phyloP scores from a whole-genome alignment of 2,888 invertebrate species.

The Clunio marinus region DNA sequence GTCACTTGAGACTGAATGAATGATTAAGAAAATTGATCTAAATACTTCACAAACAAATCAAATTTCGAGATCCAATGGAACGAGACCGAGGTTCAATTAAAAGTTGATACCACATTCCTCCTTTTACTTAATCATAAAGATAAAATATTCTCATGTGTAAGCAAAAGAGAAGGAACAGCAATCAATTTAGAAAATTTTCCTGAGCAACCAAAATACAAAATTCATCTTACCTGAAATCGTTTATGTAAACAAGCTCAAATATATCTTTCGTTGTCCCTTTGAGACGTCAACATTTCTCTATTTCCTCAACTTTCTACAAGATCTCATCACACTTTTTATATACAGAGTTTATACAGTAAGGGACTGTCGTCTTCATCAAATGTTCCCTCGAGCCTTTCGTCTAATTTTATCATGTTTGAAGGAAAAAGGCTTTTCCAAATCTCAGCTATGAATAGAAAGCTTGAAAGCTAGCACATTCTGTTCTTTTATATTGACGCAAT shows the following conservation, averaged over 20 bases:
- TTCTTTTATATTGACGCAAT: background rate
- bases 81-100: background rate
- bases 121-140: background rate
- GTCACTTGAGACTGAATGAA: background rate
- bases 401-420: no score
- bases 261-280: background rate
- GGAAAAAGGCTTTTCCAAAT: no score
- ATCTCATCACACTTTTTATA: background rate
- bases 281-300: slow-evolving; percentile 5
- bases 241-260: background rate
- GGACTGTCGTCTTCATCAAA: no score
- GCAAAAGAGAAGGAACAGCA: no score
- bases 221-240: no score
- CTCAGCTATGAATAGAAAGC: background rate
- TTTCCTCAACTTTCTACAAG: background rate
- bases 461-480: slow-evolving; percentile 11
- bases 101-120: background rate
- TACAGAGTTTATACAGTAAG: no score
- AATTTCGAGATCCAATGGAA: no score
- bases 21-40: background rate
- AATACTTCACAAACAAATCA: no score
- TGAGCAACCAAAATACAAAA: no score
- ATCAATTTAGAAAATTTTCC: no score
- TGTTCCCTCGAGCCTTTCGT: no score
- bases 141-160: no score